Evolutionary conservation across 30 jellyfish, hydroid and myxozoan genomes (phyloP).

Genomic region (Turritopsis rubra): DNA sequence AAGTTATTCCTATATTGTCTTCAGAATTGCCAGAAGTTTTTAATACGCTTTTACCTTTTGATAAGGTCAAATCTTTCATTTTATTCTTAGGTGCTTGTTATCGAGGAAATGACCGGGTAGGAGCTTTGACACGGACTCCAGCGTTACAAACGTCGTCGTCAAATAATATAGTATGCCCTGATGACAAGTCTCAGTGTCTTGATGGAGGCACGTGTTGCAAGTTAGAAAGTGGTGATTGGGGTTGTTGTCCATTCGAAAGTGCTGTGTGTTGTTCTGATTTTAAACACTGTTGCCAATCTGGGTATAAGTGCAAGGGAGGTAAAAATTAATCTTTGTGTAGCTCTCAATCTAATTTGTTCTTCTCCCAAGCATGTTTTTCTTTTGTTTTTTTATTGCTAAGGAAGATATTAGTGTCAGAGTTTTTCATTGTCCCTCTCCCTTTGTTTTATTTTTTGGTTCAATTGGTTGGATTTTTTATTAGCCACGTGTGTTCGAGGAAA

Average conservation of each 20-base stretch:
- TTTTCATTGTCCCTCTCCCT: background rate
- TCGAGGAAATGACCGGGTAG: background rate
- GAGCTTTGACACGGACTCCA: background rate
- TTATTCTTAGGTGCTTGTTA: background rate
- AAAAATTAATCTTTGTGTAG: no score
- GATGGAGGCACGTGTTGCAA: constrained; percentile 60
- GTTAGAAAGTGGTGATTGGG: constrained; percentile 40
- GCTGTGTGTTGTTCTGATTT: constrained; percentile 74
- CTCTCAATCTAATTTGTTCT: no score
- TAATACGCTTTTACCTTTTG: background rate
- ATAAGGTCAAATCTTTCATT: background rate
- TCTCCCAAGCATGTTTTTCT: no score
- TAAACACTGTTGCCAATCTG: constrained; percentile 75
- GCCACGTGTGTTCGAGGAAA: background rate
- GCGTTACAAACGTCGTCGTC: background rate
- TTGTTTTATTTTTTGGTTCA: background rate
- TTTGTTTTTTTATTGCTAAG: no score
- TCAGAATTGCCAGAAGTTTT: no score
- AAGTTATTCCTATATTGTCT: no score
- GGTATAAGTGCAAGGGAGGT: constrained; percentile 18
- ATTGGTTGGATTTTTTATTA: background rate
- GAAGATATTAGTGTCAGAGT: background rate
- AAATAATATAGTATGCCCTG: constrained; percentile 32
- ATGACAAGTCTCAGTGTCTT: constrained; percentile 42
- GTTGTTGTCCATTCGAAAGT: constrained; percentile 64